Evolutionary conservation across 1,140 invertebrate species (phyloP).

Genomic region (Rhagoletis pomonella): DNA sequence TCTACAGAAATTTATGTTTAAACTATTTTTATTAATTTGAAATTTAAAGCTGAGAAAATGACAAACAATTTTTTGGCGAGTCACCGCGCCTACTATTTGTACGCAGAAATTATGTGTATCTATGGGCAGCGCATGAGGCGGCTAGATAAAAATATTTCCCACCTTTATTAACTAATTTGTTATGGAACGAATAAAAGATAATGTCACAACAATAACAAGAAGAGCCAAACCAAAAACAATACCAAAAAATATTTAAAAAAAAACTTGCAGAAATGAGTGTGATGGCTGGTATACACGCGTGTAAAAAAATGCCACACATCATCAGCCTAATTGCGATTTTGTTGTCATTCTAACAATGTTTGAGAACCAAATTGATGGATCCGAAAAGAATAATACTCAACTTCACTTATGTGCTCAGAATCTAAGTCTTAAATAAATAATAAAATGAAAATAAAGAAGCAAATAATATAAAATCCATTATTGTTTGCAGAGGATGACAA

Average conservation of each 20-base stretch:
- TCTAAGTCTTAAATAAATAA: too few relatives aligned
- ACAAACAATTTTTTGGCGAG: background rate
- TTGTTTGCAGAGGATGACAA: slow-evolving; percentile 36
- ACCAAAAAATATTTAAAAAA: background rate
- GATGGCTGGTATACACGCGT: too few relatives aligned
- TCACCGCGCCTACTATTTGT: background rate
- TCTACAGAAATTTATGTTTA: too few relatives aligned
- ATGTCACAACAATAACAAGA: slow-evolving; percentile 35
- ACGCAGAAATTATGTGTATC: background rate
- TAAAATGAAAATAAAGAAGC: background rate
- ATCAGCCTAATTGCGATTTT: slow-evolving; percentile 56
- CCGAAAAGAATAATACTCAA: background rate
- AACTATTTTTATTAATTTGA: too few relatives aligned
- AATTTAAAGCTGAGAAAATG: background rate
- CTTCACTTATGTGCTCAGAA: background rate
- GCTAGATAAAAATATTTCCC: slow-evolving; percentile 41
- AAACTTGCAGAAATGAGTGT: background rate
- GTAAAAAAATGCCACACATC: slow-evolving; percentile 49
- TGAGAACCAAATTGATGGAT: background rate
- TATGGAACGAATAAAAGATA: background rate
- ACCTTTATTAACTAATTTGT: slow-evolving; percentile 57
- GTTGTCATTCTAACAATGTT: slow-evolving; percentile 46
- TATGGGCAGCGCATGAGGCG: background rate
- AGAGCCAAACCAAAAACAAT: slow-evolving; percentile 9
- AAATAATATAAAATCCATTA: slow-evolving; percentile 35